Conservation (phyloP, 2,888 invertebrate species). For the Conomelus anceps region DNA sequence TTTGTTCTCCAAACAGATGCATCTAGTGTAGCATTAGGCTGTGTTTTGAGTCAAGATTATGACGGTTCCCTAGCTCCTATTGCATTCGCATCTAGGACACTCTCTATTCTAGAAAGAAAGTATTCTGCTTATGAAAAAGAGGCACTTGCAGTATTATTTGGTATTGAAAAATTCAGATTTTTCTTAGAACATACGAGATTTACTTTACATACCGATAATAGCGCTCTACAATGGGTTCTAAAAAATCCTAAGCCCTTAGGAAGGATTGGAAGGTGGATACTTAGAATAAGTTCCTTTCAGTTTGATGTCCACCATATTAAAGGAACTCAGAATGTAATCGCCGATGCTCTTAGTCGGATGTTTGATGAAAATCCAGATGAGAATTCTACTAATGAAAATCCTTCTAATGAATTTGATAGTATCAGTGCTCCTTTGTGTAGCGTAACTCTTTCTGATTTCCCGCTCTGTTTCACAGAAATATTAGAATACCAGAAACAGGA, state of each 20-base stretch:
- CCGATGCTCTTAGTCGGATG: slow-evolving; percentile 3
- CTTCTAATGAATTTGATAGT: not conserved
- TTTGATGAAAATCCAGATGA: not conserved
- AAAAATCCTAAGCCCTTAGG: slow-evolving; percentile 12
- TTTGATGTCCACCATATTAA: slow-evolving; percentile 10
- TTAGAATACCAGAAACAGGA: not conserved
- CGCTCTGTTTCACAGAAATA: not conserved
- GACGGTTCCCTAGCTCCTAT: not conserved
- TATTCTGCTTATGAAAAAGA: slow-evolving; percentile 12
- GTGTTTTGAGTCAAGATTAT: not conserved
- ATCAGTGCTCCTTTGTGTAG: not conserved
- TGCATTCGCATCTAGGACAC: not conserved
- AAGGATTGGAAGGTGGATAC: slow-evolving; percentile 19
- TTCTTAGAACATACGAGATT: slow-evolving; percentile 10
- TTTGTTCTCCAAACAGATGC: slow-evolving; percentile 19
- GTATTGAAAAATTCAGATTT: not conserved
- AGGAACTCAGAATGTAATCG: slow-evolving; percentile 11
- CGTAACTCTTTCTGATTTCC: not conserved
- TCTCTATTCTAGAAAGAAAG: not conserved
- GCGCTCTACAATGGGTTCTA: slow-evolving; percentile 7
- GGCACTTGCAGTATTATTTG: not conserved
- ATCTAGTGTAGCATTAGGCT: not conserved
- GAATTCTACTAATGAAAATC: not conserved
- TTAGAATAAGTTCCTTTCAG: not conserved
- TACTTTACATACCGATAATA: slow-evolving; percentile 7